These are phyloP conservation scores for Sula dactylatra DNA, from an alignment of 2,113 vertebrate species.

Conservation along the genomic window DNA sequence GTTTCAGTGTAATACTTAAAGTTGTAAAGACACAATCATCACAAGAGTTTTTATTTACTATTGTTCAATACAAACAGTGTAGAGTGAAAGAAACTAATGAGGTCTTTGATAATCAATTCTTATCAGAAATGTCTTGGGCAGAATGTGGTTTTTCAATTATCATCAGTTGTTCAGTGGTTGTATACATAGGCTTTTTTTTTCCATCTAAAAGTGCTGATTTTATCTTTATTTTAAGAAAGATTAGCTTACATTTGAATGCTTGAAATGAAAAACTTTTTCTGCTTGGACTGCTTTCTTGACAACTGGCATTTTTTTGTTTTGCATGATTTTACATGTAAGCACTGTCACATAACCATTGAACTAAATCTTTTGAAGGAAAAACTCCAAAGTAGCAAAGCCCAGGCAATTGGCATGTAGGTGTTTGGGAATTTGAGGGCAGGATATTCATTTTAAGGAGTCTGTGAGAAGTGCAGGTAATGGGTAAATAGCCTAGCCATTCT, in stretches of 20 bases:
- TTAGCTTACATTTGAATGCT: background rate
- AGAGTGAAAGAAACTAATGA: slow-evolving; percentile 59
- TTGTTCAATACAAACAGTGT: slow-evolving; percentile 34
- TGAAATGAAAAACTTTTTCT: background rate
- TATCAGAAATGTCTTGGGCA: slow-evolving; percentile 53
- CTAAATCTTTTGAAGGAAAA: background rate
- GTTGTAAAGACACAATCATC: slow-evolving; percentile 35
- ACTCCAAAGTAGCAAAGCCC: background rate
- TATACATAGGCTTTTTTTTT: background rate
- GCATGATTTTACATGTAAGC: background rate
- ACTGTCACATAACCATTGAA: background rate
- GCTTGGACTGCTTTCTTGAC: background rate
- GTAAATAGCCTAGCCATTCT: background rate
- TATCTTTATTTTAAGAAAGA: slow-evolving; percentile 50
- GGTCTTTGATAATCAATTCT: slow-evolving; percentile 61
- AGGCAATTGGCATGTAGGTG: background rate
- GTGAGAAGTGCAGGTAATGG: background rate
- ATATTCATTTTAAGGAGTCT: background rate
- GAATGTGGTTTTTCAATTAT: slow-evolving; percentile 46
- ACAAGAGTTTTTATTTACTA: slow-evolving; percentile 49
- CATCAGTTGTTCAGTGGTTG: slow-evolving; percentile 44
- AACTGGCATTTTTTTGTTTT: background rate
- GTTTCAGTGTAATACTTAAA: background rate
- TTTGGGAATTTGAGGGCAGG: background rate
- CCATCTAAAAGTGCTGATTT: slow-evolving; percentile 56